These are phyloP conservation scores for Oryzias celebensis DNA, from an alignment of 2,113 vertebrate species.

Conservation along the genomic window DNA sequence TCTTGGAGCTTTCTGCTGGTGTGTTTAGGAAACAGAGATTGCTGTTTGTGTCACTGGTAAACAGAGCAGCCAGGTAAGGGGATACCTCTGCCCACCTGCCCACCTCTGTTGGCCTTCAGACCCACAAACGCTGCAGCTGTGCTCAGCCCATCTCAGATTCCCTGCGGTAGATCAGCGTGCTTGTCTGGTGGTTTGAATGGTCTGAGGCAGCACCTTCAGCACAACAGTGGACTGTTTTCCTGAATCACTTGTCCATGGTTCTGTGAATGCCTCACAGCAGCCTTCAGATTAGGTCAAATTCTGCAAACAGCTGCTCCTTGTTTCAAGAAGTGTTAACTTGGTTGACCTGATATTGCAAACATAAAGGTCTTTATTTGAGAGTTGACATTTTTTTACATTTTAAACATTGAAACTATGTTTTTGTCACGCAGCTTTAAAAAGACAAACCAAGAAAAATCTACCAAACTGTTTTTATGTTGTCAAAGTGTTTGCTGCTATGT, in stretches of 20 bases:
- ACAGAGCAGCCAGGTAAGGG: constrained; percentile 56
- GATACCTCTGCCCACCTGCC: constrained; percentile 24
- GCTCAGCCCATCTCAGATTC: constrained; percentile 23
- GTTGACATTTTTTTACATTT: no score
- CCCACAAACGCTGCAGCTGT: constrained; percentile 16
- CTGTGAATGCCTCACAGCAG: not conserved
- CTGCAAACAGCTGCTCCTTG: not conserved
- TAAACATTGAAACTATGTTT: no score
- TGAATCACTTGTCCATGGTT: constrained; percentile 5
- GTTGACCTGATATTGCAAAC: no score
- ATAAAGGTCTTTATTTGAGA: no score
- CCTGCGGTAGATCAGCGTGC: not conserved
- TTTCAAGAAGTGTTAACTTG: no score
- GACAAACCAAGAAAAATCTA: no score
- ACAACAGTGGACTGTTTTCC: constrained; percentile 2
- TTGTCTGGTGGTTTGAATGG: constrained; percentile 16
- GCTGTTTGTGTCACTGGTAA: constrained; percentile 51
- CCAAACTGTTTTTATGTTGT: no score
- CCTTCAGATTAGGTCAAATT: not conserved
- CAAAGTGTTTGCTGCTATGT: no score
- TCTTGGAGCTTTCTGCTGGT: not conserved
- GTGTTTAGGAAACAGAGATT: constrained; percentile 21
- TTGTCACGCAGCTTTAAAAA: no score
- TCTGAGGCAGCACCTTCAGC: not conserved
- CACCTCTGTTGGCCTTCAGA: constrained; percentile 10